Percentiles rank a stretch among this genome's conserved stretches.
These are phyloP conservation scores for Scortum barcoo DNA, from an alignment of 2,113 vertebrate genomes.

Conservation along the genomic window DNA sequence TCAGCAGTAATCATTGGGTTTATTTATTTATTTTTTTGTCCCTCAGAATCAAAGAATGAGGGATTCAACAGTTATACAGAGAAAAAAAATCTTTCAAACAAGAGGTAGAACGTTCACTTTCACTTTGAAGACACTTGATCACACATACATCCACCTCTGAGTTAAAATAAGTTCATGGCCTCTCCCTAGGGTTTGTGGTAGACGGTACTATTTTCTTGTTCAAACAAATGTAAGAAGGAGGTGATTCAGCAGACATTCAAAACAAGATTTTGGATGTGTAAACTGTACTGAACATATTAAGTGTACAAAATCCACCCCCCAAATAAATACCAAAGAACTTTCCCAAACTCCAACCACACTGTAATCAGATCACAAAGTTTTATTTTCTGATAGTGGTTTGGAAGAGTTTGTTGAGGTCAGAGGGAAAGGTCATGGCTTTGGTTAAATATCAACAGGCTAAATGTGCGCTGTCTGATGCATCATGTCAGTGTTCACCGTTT, in stretches of 20 bases:
- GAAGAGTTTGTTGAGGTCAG: not conserved
- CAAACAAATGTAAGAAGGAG: too few species aligned
- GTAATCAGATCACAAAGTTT: too few species aligned
- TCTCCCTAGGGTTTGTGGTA: not conserved
- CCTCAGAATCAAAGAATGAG: not conserved
- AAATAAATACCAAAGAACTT: too few species aligned
- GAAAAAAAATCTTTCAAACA: constrained; percentile 7
- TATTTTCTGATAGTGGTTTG: too few species aligned
- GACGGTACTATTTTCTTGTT: too few species aligned
- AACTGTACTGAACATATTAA: too few species aligned
- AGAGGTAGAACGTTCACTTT: not conserved
- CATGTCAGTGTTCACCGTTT: not conserved
- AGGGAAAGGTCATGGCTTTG: not conserved
- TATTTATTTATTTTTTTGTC: not conserved
- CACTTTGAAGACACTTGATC: too few species aligned
- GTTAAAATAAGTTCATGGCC: not conserved
- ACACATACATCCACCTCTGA: not conserved
- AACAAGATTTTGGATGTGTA: too few species aligned
- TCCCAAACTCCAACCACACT: too few species aligned
- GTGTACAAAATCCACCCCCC: too few species aligned
- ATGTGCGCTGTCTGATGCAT: not conserved
- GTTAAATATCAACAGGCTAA: not conserved
- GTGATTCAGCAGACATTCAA: too few species aligned
- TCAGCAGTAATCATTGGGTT: not conserved
- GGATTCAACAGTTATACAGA: not conserved